phyloP scores from a whole-genome alignment of 1,140 invertebrate genomes.

The Achroia grisella region DNA sequence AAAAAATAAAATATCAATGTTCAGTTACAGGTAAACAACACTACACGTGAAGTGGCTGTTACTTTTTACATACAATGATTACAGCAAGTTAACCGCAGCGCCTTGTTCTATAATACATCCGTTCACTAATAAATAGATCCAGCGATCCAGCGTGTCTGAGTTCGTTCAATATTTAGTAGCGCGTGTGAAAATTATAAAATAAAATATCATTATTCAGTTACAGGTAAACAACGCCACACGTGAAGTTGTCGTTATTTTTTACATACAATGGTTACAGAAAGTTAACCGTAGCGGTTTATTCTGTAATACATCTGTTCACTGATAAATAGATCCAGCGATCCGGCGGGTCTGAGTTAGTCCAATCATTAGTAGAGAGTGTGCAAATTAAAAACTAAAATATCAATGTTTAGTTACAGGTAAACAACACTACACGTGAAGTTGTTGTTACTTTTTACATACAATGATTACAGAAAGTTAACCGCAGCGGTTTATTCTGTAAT shows the following conservation, averaged over 20 bases:
- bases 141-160: constrained; percentile 27
- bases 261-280: too few species aligned
- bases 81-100: constrained; percentile 4
- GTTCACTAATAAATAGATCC: constrained; percentile 46
- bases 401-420: neutral
- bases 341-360: too few species aligned
- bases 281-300: too few species aligned
- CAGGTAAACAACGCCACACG: too few species aligned
- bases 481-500: constrained; percentile 10
- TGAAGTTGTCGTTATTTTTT: too few species aligned
- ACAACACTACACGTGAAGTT: constrained; percentile 8
- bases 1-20: constrained; percentile 46
- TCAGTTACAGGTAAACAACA: neutral
- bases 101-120: constrained; percentile 18
- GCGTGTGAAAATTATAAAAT: constrained; percentile 64
- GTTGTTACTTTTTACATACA: constrained; percentile 10
- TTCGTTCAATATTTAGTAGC: constrained; percentile 56
- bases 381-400: too few species aligned
- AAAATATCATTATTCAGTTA: too few species aligned
- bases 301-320: too few species aligned
- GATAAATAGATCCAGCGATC: too few species aligned
- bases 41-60: constrained; percentile 6
- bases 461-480: constrained; percentile 12
- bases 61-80: constrained; percentile 17
- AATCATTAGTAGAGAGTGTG: too few species aligned